Percentiles rank a stretch among this genome's conserved stretches.
Evolutionary conservation across 2,888 invertebrate species (phyloP).

Genomic region (Chrysodeixis includens): DNA sequence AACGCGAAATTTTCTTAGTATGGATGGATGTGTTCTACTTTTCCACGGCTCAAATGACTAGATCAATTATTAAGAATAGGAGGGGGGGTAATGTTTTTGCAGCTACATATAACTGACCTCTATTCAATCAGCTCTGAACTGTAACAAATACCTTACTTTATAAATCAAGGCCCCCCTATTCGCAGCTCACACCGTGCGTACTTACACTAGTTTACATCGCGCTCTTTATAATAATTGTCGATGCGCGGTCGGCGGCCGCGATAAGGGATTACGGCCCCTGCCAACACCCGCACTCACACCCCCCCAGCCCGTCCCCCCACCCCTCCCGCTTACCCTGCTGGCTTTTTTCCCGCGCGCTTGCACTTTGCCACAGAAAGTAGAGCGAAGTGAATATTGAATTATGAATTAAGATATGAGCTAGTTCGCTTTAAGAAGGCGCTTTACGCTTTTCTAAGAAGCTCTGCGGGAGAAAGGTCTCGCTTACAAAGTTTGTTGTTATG

Average conservation of each 20-base stretch:
- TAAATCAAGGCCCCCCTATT: conserved; percentile 53
- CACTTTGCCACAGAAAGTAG: conserved; percentile 76
- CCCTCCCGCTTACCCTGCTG: conserved; percentile 66
- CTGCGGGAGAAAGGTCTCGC: conserved; percentile 37
- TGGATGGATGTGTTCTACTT: no score
- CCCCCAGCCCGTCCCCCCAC: conserved; percentile 47
- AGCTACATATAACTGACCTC: neutral
- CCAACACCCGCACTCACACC: conserved; percentile 50
- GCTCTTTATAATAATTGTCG: conserved; percentile 84
- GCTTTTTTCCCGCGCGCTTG: conserved; percentile 83
- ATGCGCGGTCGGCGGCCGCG: conserved; percentile 81
- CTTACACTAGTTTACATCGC: conserved; percentile 71
- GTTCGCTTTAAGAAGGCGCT: conserved; percentile 59
- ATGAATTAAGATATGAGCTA: conserved; percentile 81
- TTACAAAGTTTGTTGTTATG: conserved; percentile 55
- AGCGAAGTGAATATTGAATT: conserved; percentile 83
- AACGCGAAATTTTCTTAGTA: no score
- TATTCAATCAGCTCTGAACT: conserved; percentile 17
- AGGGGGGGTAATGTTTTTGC: no score
- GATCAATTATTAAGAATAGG: no score
- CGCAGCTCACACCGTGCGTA: conserved; percentile 49
- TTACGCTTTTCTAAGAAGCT: conserved; percentile 45
- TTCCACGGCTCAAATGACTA: no score
- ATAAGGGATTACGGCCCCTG: conserved; percentile 79
- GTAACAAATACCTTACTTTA: conserved; percentile 45